phyloP scores from a whole-genome alignment of 2,797 vertebrate species.

The Chelon auratus region DNA sequence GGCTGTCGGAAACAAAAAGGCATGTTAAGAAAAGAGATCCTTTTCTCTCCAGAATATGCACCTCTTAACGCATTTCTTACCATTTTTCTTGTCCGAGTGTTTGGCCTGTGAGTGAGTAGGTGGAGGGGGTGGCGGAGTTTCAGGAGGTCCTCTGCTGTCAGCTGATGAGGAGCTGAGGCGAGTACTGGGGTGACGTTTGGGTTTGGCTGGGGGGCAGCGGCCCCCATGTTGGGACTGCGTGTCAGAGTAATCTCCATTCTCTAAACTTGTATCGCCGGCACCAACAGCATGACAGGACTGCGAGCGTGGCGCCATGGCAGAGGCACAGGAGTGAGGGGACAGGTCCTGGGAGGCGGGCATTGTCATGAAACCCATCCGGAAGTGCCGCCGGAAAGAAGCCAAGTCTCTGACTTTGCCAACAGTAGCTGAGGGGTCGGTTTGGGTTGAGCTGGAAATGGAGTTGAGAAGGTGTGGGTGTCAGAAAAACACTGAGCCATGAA shows the following conservation, averaged over 20 bases:
- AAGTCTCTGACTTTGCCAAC: slow-evolving; percentile 90
- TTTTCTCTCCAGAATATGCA: not conserved
- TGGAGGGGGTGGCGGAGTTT: slow-evolving; percentile 76
- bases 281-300: slow-evolving; percentile 95
- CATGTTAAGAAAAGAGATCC: slow-evolving; percentile 11
- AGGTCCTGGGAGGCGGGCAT: slow-evolving; percentile 96
- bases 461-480: slow-evolving; percentile 10
- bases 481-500: slow-evolving; percentile 25
- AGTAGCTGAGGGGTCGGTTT: slow-evolving; percentile 85
- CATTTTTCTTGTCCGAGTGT: slow-evolving; percentile 83
- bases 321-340: slow-evolving; percentile 91
- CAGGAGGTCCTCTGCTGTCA: slow-evolving; percentile 76
- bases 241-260: slow-evolving; percentile 86
- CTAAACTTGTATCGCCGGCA: slow-evolving; percentile 84
- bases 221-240: slow-evolving; percentile 79
- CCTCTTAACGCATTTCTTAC: slow-evolving; percentile 55
- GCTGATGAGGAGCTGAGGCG: slow-evolving; percentile 88
- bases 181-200: slow-evolving; percentile 92
- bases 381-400: slow-evolving; percentile 92
- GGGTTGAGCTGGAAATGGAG: slow-evolving; percentile 71
- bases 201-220: slow-evolving; percentile 89
- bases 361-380: slow-evolving; percentile 96
- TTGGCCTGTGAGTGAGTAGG: slow-evolving; percentile 76
- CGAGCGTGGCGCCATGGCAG: slow-evolving; percentile 93
- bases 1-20: slow-evolving; percentile 68